phyloP scores from a whole-genome alignment of 2,888 invertebrate genomes.

The Autographa pulchrina region DNA sequence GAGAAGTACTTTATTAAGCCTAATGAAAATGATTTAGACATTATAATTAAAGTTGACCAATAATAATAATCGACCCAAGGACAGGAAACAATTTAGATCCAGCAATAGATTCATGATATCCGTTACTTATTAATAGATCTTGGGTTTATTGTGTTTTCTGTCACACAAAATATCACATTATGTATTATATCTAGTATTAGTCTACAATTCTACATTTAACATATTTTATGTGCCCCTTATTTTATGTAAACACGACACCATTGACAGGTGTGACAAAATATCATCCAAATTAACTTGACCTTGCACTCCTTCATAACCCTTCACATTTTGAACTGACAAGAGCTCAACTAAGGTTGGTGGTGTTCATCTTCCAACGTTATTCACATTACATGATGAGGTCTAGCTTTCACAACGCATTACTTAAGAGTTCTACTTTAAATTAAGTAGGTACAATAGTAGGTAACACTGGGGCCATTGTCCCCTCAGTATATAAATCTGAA shows the following conservation, averaged over 20 bases:
- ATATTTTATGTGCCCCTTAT: neutral
- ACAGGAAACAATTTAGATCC: too few species aligned
- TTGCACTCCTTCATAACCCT: neutral
- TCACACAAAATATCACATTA: too few species aligned
- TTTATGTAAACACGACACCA: constrained; percentile 36
- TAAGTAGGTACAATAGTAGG: constrained; percentile 48
- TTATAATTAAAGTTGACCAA: too few species aligned
- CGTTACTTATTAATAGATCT: too few species aligned
- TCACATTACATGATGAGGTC: constrained; percentile 53
- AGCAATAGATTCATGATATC: too few species aligned
- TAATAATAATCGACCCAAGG: too few species aligned
- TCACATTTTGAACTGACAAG: constrained; percentile 6
- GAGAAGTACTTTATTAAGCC: too few species aligned
- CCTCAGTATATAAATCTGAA: constrained; percentile 46
- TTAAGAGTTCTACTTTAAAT: constrained; percentile 64
- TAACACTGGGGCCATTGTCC: constrained; percentile 50
- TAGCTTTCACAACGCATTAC: constrained; percentile 61
- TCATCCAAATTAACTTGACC: constrained; percentile 23
- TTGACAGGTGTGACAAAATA: constrained; percentile 30
- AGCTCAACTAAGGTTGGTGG: constrained; percentile 41
- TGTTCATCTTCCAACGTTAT: constrained; percentile 49
- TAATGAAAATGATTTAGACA: too few species aligned
- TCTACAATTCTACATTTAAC: too few species aligned
- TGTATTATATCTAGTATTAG: too few species aligned
- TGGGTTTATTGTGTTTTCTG: too few species aligned